Evolutionary conservation across 2,888 invertebrate genomes (phyloP), one percentile per base, ranked within the genome.

Genomic region (Blera fallax): DNA sequence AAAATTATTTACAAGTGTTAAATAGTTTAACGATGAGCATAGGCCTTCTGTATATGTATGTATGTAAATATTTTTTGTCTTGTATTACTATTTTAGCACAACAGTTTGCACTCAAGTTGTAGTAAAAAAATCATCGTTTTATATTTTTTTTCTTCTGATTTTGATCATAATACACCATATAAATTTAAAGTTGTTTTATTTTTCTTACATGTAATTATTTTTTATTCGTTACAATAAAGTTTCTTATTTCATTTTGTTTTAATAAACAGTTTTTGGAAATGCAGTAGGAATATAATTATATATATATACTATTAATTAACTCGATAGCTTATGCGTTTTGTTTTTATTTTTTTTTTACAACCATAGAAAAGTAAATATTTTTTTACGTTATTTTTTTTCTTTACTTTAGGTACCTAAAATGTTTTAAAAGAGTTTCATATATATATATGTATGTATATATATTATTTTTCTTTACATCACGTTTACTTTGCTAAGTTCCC

Each of bases 391-490:
- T 82, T 16, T 69, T 24, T 79, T 74, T 69, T 85, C 45, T 80
- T 70, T 72, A 80, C 77, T 76, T 80, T 81, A 85, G 85, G 85
- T 85, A 85, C 85, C 85, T 85, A 81, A 84, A 80, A 76, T 85
- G 72, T 77, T 85, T 81, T 76, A 81, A 85, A 77, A 85, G 81
- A 80, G 64, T 80, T 80, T 65, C 45, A 72, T 80, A 80, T 78
- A 81, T 87, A 89, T 87, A 80, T 87, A 85, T 84, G 70, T 79
- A 78, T 82, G 56, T 77, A 76, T 78, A 74, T 85, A 88, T 88
- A 88, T 82, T 70, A 88, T 64, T 88, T 89, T 89, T 89, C 72
- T 84, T 70, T 78, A 88, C 89, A 89, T 88, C 88, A 88, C 87
- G 65, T 78, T 85, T 80, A 79, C 65, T 72, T 79, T 72, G 27